Evolutionary conservation across 1,140 invertebrate species (phyloP).

Genomic region (Scaptodrosophila lebanonensis): DNA sequence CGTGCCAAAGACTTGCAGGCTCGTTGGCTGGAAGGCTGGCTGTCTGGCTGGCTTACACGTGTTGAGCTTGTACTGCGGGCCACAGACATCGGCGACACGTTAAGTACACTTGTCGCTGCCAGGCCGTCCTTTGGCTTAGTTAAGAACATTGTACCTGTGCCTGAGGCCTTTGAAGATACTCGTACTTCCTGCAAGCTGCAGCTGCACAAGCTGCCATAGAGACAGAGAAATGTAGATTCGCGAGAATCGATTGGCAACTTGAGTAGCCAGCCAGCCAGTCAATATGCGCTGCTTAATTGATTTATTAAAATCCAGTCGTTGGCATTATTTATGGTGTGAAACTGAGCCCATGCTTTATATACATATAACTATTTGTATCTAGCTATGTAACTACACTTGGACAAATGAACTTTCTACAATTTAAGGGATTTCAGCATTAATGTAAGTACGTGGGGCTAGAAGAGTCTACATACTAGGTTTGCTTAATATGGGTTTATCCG

Average conservation of each 20-base stretch:
- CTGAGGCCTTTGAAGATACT: constrained; percentile 1
- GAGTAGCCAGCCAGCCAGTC: constrained; percentile 45
- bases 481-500: too few species aligned
- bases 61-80: constrained; percentile 61
- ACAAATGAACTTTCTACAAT: too few species aligned
- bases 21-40: too few species aligned
- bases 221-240: constrained; percentile 60
- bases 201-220: neutral
- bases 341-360: constrained; percentile 15
- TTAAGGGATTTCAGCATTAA: too few species aligned
- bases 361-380: too few species aligned
- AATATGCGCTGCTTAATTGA: constrained; percentile 57
- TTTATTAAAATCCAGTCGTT: constrained; percentile 55
- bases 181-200: constrained; percentile 11
- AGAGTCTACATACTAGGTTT: too few species aligned
- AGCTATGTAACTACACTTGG: too few species aligned
- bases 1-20: constrained; percentile 58
- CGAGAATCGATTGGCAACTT: constrained; percentile 60
- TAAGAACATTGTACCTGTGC: constrained; percentile 45
- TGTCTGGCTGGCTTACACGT: constrained; percentile 52
- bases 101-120: too few species aligned
- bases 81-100: too few species aligned
- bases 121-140: constrained; percentile 54
- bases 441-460: too few species aligned
- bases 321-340: constrained; percentile 59